Conservation (phyloP, 2,888 invertebrate species). For the Cryptocheilus praepositus region DNA sequence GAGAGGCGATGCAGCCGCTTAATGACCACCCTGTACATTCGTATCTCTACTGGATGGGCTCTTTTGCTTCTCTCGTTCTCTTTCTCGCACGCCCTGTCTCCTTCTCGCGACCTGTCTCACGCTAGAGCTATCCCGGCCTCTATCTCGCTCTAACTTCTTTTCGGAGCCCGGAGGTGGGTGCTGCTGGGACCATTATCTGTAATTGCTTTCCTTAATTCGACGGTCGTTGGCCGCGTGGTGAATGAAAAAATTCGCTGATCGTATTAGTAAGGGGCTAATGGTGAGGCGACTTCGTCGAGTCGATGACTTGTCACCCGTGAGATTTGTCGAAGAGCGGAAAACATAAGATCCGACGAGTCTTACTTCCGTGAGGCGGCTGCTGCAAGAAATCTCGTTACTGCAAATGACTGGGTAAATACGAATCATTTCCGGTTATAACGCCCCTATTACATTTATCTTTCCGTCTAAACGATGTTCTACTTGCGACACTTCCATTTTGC, state of each 20-base stretch:
- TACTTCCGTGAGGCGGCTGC: too few species aligned
- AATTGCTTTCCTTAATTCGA: conserved; percentile 70
- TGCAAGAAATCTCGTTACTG: too few species aligned
- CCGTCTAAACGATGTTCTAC: not conserved
- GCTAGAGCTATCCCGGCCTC: too few species aligned
- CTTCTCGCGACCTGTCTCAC: conserved; percentile 21
- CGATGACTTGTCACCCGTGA: not conserved
- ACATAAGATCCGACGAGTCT: not conserved
- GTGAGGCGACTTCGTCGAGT: too few species aligned
- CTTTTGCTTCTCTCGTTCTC: conserved; percentile 24
- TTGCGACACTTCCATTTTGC: not conserved
- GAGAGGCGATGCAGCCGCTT: conserved; percentile 45
- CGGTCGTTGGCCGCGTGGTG: conserved; percentile 46
- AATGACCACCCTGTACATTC: conserved; percentile 59
- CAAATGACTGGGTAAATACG: too few species aligned
- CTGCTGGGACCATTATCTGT: conserved; percentile 65
- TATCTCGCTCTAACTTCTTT: conserved; percentile 24
- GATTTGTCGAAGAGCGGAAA: not conserved
- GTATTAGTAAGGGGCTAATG: conserved; percentile 24
- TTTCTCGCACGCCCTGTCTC: not conserved
- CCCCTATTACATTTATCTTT: too few species aligned
- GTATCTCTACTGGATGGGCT: conserved; percentile 47
- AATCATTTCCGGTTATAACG: too few species aligned
- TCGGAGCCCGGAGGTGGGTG: conserved; percentile 41
- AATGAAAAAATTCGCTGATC: conserved; percentile 33